A percentile compares a stretch with the other conserved stretches of the same genome.
These are phyloP conservation scores for Macrotis lagotis DNA, from an alignment of 2,113 vertebrate genomes.

Conservation along the genomic window DNA sequence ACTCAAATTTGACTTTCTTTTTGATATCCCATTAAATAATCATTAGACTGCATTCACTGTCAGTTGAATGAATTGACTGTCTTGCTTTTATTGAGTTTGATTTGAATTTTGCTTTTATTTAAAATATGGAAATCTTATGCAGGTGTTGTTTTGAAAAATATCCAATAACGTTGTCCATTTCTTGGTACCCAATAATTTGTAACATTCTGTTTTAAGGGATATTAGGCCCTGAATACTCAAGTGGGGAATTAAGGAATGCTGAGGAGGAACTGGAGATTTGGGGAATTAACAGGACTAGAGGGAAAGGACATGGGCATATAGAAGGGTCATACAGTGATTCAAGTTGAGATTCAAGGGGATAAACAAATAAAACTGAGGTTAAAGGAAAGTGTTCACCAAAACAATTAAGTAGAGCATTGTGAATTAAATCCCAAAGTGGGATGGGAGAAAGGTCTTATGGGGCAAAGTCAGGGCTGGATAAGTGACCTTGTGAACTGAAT, in stretches of 20 bases:
- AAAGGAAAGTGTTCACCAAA: neutral
- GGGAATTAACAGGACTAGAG: neutral
- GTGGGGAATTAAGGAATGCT: neutral
- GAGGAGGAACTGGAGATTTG: neutral
- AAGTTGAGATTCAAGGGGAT: neutral
- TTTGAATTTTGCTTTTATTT: neutral
- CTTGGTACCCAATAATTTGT: neutral
- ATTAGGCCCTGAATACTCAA: neutral
- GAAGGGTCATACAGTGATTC: neutral
- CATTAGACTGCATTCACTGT: neutral
- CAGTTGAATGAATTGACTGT: neutral
- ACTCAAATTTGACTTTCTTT: neutral
- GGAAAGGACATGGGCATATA: neutral
- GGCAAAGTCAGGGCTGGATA: neutral
- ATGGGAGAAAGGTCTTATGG: neutral
- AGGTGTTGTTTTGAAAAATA: neutral
- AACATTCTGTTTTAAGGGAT: neutral
- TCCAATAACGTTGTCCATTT: neutral
- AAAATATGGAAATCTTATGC: neutral
- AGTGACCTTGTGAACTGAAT: neutral
- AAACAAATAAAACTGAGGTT: neutral
- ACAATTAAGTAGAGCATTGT: neutral
- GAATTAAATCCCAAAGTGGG: neutral
- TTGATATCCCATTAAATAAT: neutral
- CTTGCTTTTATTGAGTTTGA: neutral